Evolutionary conservation across 2,113 vertebrate genomes (phyloP).

Genomic region (Datnioides undecimradiatus): DNA sequence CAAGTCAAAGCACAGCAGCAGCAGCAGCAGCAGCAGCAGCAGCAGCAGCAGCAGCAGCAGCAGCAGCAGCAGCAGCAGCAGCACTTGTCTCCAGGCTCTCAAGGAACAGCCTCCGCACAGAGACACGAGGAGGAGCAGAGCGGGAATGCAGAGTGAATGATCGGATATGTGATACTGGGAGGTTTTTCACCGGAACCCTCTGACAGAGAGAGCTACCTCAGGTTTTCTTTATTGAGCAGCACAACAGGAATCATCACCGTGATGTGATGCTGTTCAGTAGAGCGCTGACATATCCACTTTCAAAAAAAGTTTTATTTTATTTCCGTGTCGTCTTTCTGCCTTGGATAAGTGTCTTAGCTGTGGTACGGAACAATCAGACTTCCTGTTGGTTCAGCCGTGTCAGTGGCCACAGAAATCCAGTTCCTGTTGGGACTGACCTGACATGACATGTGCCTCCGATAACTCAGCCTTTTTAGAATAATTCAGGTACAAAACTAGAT

Average conservation of each 20-base stretch:
- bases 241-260: neutral
- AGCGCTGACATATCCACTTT: neutral
- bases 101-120: constrained; percentile 83
- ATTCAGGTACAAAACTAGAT: constrained; percentile 13
- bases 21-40: constrained; percentile 84
- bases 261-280: neutral
- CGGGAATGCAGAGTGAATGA: constrained; percentile 83
- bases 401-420: neutral
- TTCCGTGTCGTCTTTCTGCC: constrained; percentile 25
- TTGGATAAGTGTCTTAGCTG: constrained; percentile 71
- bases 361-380: constrained; percentile 70
- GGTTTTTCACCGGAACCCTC: constrained; percentile 46
- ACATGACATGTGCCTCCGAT: neutral
- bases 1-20: constrained; percentile 85
- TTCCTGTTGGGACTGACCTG: neutral
- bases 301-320: neutral
- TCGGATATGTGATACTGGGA: constrained; percentile 51
- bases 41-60: too few species aligned
- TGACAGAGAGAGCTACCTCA: constrained; percentile 60
- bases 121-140: constrained; percentile 84
- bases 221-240: constrained; percentile 56
- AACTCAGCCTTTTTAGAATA: constrained; percentile 26
- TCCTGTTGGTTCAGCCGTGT: neutral
- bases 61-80: constrained; percentile 83
- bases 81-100: constrained; percentile 83